Percentiles rank a stretch among this genome's conserved stretches.
phyloP scores from a whole-genome alignment of 2,797 vertebrate species.

The Darevskia nairensis region DNA sequence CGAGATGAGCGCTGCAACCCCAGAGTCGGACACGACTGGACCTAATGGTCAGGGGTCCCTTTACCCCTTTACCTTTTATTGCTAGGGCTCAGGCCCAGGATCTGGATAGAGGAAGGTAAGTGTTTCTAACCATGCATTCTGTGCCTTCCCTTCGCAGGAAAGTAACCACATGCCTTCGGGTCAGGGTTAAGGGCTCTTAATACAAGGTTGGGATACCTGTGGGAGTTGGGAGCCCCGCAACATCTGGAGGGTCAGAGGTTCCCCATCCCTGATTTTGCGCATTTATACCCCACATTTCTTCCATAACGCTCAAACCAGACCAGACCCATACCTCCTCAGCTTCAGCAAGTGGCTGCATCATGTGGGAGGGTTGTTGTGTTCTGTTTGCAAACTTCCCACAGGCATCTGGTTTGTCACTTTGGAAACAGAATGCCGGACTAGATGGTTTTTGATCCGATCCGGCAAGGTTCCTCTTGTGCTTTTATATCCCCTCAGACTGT shows the following conservation, averaged over 20 bases:
- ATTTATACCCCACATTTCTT: background rate
- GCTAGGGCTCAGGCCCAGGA: too few relatives aligned
- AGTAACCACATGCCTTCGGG: background rate
- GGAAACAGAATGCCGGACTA: background rate
- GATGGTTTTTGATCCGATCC: background rate
- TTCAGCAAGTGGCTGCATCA: background rate
- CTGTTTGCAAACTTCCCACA: background rate
- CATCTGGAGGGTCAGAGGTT: background rate
- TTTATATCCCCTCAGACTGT: background rate
- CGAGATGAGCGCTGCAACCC: too few relatives aligned
- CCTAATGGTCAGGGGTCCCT: too few relatives aligned
- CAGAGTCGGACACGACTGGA: too few relatives aligned
- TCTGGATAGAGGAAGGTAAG: too few relatives aligned
- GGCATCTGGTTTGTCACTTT: background rate
- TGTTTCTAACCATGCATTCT: too few relatives aligned
- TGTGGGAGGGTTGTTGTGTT: background rate
- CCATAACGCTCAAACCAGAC: background rate
- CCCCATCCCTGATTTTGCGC: background rate
- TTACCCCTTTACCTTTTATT: too few relatives aligned
- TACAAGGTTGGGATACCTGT: too few relatives aligned
- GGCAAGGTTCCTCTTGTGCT: background rate
- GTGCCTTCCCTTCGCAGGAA: background rate
- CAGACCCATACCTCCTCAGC: background rate
- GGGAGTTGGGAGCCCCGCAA: too few relatives aligned
- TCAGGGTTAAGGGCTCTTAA: background rate